A percentile compares a stretch with the other conserved stretches of the same genome.
These are phyloP conservation scores for Drosophila sp. DNA, from an alignment of 1,140 invertebrate species.

Conservation along the genomic window DNA sequence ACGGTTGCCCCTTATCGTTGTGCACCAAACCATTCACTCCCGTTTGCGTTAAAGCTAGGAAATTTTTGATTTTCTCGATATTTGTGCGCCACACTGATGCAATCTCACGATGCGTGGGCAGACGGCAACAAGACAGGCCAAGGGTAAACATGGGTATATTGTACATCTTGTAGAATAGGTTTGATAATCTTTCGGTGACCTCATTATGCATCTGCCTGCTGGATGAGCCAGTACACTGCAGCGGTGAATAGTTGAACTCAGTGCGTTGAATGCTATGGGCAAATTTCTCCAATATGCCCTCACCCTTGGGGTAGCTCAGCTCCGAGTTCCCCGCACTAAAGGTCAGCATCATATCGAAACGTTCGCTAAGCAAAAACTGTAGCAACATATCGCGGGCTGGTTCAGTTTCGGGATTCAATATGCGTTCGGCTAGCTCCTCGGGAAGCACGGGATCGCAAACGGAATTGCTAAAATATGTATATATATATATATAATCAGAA, in stretches of 20 bases:
- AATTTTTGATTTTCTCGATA: conserved; percentile 88
- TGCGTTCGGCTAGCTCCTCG: conserved; percentile 74
- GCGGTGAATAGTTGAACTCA: conserved; percentile 71
- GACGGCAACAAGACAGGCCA: conserved; percentile 90
- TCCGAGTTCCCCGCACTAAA: conserved; percentile 74
- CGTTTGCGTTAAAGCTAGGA: conserved; percentile 84
- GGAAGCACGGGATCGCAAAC: conserved; percentile 72
- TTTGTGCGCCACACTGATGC: conserved; percentile 90
- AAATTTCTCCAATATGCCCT: conserved; percentile 70
- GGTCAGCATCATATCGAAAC: conserved; percentile 74
- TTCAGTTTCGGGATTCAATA: conserved; percentile 67
- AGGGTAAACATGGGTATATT: conserved; percentile 85
- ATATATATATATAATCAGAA: background rate
- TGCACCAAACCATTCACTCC: conserved; percentile 89
- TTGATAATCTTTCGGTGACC: conserved; percentile 83
- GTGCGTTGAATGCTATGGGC: conserved; percentile 68
- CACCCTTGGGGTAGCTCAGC: conserved; percentile 59
- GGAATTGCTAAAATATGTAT: conserved; percentile 43
- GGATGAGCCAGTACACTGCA: conserved; percentile 62
- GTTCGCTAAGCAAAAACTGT: conserved; percentile 68
- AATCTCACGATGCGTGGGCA: conserved; percentile 87
- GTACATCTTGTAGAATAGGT: conserved; percentile 85
- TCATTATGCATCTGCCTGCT: conserved; percentile 58
- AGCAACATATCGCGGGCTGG: conserved; percentile 60
- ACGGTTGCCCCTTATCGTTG: conserved; percentile 86